Percentiles rank a stretch among this genome's conserved stretches.
Conservation (phyloP, 2,113 vertebrate species). For the Cyprinodon tularosa region DNA sequence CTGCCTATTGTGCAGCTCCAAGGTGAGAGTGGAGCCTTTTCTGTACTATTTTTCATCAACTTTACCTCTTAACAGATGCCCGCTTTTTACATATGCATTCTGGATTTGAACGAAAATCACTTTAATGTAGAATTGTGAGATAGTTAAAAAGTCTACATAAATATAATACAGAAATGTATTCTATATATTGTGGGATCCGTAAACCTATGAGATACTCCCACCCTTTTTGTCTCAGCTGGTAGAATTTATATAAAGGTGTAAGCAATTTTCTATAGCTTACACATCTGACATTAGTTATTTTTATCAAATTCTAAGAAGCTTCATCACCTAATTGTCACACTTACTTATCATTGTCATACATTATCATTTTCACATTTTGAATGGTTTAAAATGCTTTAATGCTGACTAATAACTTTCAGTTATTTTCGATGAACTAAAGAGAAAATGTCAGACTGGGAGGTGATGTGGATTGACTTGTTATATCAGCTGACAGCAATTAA, state of each 20-base stretch:
- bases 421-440: neutral
- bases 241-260: neutral
- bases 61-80: too few species aligned
- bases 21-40: too few species aligned
- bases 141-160: too few species aligned
- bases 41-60: too few species aligned
- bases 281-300: neutral
- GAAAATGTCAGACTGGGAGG: neutral
- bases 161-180: too few species aligned
- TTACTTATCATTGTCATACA: neutral
- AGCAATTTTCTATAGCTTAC: neutral
- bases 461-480: slow-evolving; percentile 5
- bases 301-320: neutral
- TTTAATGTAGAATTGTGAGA: too few species aligned
- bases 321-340: neutral
- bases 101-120: too few species aligned
- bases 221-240: neutral
- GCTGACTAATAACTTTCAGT: neutral
- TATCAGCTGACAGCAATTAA: neutral
- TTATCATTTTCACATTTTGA: neutral
- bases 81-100: too few species aligned
- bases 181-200: too few species aligned
- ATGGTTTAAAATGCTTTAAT: neutral
- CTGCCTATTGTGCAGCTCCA: too few species aligned
- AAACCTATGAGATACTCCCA: too few species aligned